These are phyloP conservation scores for Monoplex corrugatus DNA, from an alignment of 2,888 invertebrate genomes.

Conservation along the genomic window DNA sequence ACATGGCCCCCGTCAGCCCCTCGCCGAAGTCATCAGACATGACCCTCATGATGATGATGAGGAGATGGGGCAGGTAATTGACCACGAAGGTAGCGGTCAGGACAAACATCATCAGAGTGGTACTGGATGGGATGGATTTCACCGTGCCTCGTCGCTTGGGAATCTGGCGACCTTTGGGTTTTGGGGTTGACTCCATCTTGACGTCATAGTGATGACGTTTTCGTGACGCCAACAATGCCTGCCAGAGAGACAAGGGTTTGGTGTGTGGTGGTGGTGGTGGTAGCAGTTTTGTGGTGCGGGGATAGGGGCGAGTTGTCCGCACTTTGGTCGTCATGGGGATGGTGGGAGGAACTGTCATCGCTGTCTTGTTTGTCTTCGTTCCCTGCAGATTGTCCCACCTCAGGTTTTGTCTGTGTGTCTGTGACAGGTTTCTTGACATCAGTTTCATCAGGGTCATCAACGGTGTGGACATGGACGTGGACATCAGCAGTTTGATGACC, in stretches of 20 bases:
- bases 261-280: background rate
- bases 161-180: background rate
- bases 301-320: background rate
- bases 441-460: no score
- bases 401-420: no score
- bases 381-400: background rate
- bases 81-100: conserved; percentile 59
- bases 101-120: conserved; percentile 55
- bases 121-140: conserved; percentile 45
- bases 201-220: background rate
- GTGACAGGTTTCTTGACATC: no score
- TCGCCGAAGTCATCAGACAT: background rate
- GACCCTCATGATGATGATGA: conserved; percentile 49
- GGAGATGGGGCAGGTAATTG: conserved; percentile 62
- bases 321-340: background rate
- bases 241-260: background rate
- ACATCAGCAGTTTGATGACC: no score
- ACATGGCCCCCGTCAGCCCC: conserved; percentile 12
- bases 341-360: background rate
- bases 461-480: no score
- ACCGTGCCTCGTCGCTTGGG: background rate
- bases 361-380: background rate
- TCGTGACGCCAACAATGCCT: background rate
- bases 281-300: no score
- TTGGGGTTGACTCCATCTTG: no score